Conservation (phyloP, 2,888 invertebrate species). For the Nezara viridula region DNA sequence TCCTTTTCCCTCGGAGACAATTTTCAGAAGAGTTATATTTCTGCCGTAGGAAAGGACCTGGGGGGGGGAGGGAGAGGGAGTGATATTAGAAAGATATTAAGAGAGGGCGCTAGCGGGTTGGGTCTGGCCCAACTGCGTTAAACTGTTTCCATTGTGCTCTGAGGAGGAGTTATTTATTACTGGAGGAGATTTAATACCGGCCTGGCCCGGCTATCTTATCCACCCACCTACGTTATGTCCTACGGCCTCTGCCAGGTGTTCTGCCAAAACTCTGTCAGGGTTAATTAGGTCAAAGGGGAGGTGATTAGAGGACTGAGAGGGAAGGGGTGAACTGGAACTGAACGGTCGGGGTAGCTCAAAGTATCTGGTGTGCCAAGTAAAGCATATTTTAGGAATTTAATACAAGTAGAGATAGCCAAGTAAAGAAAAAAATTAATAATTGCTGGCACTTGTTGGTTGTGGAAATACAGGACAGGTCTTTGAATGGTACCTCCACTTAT, state of each 20-base stretch:
- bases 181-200: background rate
- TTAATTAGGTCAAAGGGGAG: background rate
- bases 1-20: background rate
- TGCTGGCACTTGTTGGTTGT: too few species aligned
- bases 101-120: background rate
- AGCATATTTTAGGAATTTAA: too few species aligned
- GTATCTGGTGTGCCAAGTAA: too few species aligned
- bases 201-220: background rate
- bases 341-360: too few species aligned
- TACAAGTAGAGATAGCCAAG: too few species aligned
- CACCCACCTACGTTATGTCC: conserved; percentile 2
- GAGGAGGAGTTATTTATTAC: conserved; percentile 28
- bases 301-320: background rate
- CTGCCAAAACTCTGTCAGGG: background rate
- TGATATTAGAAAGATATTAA: conserved; percentile 49
- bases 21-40: conserved; percentile 24
- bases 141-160: conserved; percentile 46
- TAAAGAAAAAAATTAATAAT: too few species aligned
- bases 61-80: background rate
- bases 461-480: too few species aligned
- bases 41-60: background rate
- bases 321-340: background rate
- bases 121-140: conserved; percentile 43
- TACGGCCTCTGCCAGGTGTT: background rate
- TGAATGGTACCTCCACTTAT: too few species aligned